A percentile compares a stretch with the other conserved stretches of the same genome.
These are phyloP conservation scores for Rhynchonema sp. DNA, from an alignment of 2,888 invertebrate genomes.

Conservation along the genomic window DNA sequence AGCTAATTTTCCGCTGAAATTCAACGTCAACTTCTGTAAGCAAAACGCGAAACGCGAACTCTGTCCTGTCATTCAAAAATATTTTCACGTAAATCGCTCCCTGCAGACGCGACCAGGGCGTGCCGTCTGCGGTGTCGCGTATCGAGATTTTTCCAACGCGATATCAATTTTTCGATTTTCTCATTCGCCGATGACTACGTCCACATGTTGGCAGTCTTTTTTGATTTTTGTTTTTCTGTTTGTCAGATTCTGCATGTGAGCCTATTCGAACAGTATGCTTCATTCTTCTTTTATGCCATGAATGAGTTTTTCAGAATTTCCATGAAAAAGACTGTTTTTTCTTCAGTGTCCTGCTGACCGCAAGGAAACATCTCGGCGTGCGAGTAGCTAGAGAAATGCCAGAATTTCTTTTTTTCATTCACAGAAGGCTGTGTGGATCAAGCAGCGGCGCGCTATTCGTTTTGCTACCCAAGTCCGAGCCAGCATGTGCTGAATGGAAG, in stretches of 20 bases:
- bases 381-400: background rate
- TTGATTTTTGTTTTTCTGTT: too few relatives aligned
- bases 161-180: constrained; percentile 99
- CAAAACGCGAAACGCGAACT: too few relatives aligned
- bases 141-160: constrained; percentile 86
- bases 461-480: constrained; percentile 64
- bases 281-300: too few relatives aligned
- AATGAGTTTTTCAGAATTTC: background rate
- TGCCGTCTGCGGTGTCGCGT: constrained; percentile 88
- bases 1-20: too few relatives aligned
- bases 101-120: constrained; percentile 42
- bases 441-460: constrained; percentile 42
- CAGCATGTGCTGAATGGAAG: constrained; percentile 48
- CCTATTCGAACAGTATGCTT: too few relatives aligned
- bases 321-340: too few relatives aligned
- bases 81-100: too few relatives aligned
- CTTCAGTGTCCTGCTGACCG: too few relatives aligned
- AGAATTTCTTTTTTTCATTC: background rate
- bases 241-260: too few relatives aligned
- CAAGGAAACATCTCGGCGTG: too few relatives aligned
- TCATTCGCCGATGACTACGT: constrained; percentile 66
- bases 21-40: too few relatives aligned
- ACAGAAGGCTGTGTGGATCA: constrained; percentile 22
- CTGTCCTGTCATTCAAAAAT: too few relatives aligned
- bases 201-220: constrained; percentile 56